Conservation (phyloP, 92 coral and sea anemone species). For the Zoanthus sociatus region DNA sequence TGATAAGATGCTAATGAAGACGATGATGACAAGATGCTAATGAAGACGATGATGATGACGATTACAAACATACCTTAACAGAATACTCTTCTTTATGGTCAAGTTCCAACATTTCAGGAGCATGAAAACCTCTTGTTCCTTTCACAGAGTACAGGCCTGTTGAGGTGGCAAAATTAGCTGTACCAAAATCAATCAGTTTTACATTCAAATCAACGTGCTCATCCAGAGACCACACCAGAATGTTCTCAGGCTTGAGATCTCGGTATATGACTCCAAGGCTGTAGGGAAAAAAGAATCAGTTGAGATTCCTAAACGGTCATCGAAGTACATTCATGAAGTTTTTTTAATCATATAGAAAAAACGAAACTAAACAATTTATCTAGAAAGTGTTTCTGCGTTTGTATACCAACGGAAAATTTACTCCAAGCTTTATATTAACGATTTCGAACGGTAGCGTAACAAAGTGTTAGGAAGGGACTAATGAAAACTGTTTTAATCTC, state of each 20-base stretch:
- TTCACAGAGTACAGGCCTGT: slow-evolving; percentile 79
- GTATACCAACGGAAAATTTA: too few species aligned
- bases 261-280: slow-evolving; percentile 89
- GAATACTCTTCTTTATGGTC: slow-evolving; percentile 85
- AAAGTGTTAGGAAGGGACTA: too few species aligned
- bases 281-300: background rate
- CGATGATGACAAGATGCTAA: too few species aligned
- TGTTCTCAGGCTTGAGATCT: slow-evolving; percentile 93
- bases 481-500: too few species aligned
- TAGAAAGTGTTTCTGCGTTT: too few species aligned
- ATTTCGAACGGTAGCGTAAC: too few species aligned
- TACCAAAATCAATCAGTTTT: slow-evolving; percentile 95
- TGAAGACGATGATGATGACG: too few species aligned
- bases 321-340: background rate
- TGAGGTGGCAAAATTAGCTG: slow-evolving; percentile 92
- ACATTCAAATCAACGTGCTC: slow-evolving; percentile 90
- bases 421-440: too few species aligned
- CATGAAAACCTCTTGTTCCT: slow-evolving; percentile 84
- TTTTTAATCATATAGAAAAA: too few species aligned
- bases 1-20: too few species aligned
- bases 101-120: slow-evolving; percentile 94
- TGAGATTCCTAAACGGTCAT: background rate
- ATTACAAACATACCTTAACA: slow-evolving; percentile 12
- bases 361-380: too few species aligned
- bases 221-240: slow-evolving; percentile 94